phyloP scores from a whole-genome alignment of 2,113 vertebrate species.

The Mirza zaza region DNA sequence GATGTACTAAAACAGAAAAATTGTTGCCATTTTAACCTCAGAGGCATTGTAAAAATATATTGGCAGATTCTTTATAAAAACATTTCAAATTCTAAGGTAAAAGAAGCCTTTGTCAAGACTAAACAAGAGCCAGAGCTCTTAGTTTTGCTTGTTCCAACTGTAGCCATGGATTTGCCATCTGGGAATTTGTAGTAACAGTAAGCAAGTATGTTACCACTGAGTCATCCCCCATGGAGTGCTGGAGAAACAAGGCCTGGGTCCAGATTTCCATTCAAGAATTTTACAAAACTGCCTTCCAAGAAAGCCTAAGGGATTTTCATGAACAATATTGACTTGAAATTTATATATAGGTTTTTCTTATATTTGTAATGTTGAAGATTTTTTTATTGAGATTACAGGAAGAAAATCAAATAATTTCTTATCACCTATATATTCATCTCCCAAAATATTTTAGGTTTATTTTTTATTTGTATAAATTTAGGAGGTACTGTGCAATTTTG shows the following conservation, averaged over 20 bases:
- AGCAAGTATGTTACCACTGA: constrained; percentile 74
- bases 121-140: constrained; percentile 52
- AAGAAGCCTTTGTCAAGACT: constrained; percentile 33
- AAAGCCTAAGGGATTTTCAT: constrained; percentile 54
- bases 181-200: constrained; percentile 70
- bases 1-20: neutral
- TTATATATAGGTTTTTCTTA: neutral
- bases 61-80: constrained; percentile 17
- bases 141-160: constrained; percentile 41
- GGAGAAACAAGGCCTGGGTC: constrained; percentile 68
- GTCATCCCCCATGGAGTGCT: constrained; percentile 68
- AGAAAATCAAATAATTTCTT: constrained; percentile 19
- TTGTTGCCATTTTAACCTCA: constrained; percentile 3
- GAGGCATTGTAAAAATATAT: neutral
- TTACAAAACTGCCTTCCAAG: constrained; percentile 69
- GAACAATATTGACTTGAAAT: constrained; percentile 45
- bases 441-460: neutral
- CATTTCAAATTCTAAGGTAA: constrained; percentile 15
- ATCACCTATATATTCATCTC: neutral
- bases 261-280: constrained; percentile 79
- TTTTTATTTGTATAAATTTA: no score
- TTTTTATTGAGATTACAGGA: neutral
- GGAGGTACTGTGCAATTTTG: no score
- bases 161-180: constrained; percentile 70
- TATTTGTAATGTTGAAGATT: constrained; percentile 24